These are phyloP conservation scores for Drosophila austrosaltans DNA, from an alignment of 2,888 invertebrate genomes.

Conservation along the genomic window DNA sequence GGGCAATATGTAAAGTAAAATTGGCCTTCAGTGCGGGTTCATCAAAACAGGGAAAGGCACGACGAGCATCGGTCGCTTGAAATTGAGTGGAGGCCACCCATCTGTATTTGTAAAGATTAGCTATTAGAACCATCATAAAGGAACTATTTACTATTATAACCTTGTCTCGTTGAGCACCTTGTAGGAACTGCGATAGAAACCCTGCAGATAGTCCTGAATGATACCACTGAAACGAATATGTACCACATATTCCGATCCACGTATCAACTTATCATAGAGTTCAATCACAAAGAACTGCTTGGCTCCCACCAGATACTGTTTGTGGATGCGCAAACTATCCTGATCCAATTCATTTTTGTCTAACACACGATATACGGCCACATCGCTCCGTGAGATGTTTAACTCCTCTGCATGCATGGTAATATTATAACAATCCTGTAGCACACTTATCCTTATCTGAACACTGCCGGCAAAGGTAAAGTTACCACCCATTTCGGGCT, in stretches of 20 bases:
- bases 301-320: constrained; percentile 83
- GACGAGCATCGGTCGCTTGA: constrained; percentile 91
- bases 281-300: constrained; percentile 86
- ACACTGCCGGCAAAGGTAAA: constrained; percentile 91
- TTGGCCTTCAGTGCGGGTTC: constrained; percentile 92
- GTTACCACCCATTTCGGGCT: constrained; percentile 90
- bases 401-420: constrained; percentile 91
- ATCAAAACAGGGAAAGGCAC: constrained; percentile 94
- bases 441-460: constrained; percentile 86
- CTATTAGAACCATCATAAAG: too few relatives aligned
- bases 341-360: constrained; percentile 30
- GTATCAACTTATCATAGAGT: constrained; percentile 85
- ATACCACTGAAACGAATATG: constrained; percentile 89
- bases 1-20: constrained; percentile 90
- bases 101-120: constrained; percentile 82
- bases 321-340: constrained; percentile 74
- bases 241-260: constrained; percentile 87
- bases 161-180: constrained; percentile 87
- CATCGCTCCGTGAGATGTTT: constrained; percentile 85
- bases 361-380: constrained; percentile 83
- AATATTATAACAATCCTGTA: constrained; percentile 86
- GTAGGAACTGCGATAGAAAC: constrained; percentile 93
- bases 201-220: constrained; percentile 90
- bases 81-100: constrained; percentile 93
- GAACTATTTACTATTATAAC: constrained; percentile 81